Evolutionary conservation across 2,888 invertebrate genomes (phyloP).

Genomic region (Camponotus fellah): DNA sequence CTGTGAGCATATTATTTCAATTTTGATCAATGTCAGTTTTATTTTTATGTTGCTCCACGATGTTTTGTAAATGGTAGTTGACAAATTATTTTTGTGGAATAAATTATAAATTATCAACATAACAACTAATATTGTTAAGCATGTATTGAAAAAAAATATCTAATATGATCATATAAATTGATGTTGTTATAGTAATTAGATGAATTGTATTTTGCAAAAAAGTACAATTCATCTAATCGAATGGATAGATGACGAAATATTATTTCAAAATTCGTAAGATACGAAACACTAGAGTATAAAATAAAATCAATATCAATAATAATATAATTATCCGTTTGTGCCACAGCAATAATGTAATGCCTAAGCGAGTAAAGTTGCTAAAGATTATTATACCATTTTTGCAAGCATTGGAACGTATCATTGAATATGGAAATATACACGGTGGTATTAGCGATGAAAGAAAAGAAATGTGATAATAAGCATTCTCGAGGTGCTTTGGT

Average conservation of each 20-base stretch:
- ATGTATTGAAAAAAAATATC: not conserved
- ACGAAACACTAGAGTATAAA: not conserved
- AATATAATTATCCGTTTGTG: constrained; percentile 1
- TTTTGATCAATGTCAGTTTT: constrained; percentile 44
- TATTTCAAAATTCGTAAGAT: constrained; percentile 30
- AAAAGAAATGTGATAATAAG: constrained; percentile 53
- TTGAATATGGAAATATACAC: constrained; percentile 31
- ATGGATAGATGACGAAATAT: constrained; percentile 38
- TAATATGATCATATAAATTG: not conserved
- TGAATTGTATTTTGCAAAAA: constrained; percentile 2
- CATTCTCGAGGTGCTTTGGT: not conserved
- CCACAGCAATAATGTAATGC: not conserved
- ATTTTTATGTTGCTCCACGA: constrained; percentile 25
- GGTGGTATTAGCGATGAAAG: not conserved
- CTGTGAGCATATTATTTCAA: constrained; percentile 18
- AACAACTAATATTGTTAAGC: too few species aligned
- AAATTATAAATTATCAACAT: too few species aligned
- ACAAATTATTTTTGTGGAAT: not conserved
- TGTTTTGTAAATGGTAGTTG: not conserved
- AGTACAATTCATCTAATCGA: constrained; percentile 11
- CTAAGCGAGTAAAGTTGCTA: not conserved
- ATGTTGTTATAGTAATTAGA: not conserved
- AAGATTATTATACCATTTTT: constrained; percentile 27
- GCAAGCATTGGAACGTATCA: not conserved
- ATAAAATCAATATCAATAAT: not conserved